A percentile compares a stretch with the other conserved stretches of the same genome.
These are phyloP conservation scores for Brachyopa scutellaris DNA, from an alignment of 2,888 invertebrate species.

Conservation along the genomic window DNA sequence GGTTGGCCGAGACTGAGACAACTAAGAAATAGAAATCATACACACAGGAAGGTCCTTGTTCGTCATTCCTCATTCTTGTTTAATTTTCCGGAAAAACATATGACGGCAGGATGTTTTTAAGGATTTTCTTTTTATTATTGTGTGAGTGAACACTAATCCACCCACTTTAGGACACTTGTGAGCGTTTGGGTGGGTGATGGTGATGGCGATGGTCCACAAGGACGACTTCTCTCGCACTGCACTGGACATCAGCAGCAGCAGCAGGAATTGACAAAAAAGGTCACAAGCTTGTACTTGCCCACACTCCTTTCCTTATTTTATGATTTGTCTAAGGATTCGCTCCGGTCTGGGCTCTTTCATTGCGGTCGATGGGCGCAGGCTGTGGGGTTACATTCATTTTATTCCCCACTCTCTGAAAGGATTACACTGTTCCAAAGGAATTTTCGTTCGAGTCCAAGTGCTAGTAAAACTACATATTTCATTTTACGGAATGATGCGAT, in stretches of 20 bases:
- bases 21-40: constrained; percentile 32
- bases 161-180: constrained; percentile 41
- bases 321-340: constrained; percentile 66
- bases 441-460: constrained; percentile 26
- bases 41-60: constrained; percentile 31
- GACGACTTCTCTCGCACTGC: constrained; percentile 25
- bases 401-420: constrained; percentile 56
- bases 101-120: constrained; percentile 73
- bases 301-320: constrained; percentile 54
- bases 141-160: constrained; percentile 53
- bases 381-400: constrained; percentile 51
- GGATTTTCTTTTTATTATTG: constrained; percentile 64
- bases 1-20: neutral
- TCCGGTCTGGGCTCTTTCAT: constrained; percentile 47
- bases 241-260: constrained; percentile 18
- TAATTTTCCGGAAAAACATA: constrained; percentile 79
- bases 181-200: constrained; percentile 2
- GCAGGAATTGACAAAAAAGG: constrained; percentile 43
- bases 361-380: constrained; percentile 56
- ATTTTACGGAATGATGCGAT: constrained; percentile 54
- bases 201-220: constrained; percentile 13
- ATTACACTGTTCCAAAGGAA: constrained; percentile 58
- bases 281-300: constrained; percentile 39
- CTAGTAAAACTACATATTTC: constrained; percentile 60
- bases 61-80: constrained; percentile 72